Base-by-base conservation (phyloP, 2,888 invertebrate genomes). In the Drosophila lacicola region DNA sequence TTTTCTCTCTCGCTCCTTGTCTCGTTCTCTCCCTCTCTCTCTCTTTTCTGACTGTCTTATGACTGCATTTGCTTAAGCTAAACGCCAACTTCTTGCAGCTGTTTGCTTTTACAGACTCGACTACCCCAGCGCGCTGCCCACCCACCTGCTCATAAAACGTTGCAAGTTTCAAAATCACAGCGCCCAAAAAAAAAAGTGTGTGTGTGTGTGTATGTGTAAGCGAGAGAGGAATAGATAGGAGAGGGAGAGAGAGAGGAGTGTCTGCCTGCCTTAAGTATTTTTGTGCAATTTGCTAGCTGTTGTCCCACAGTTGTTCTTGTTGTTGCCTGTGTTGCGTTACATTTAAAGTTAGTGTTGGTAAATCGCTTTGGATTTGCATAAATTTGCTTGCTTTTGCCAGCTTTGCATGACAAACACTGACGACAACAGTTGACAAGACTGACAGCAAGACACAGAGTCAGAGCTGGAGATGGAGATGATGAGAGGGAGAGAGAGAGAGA, bases 341-440 rank as follows among this genome's bases (percentile, higher is more conserved):
- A 87, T 87, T 87, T 87, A 70, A 82, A 82, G 88, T 84, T 82
- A 89, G 88, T 84, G 89, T 87, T 88, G 83, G 84, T 78, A 83
- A 83, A 83, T 83, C 86, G 88, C 87, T 88, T 83, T 80, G 88
- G 83, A 83, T 83, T 83, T 83, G 88, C 88, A 83, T 83, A 83
- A 83, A 83, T 88, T 83, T 83, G 88, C 83, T 76, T 76, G 77
- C 76, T 76, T 68, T 68, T 64, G 78, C 62, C 77, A 69, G 80
- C 78, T 78, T 78, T 78, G 78, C 78, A 69, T 70, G 65, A 66
- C 80, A 79, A 79, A 65, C 71, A 71, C 63, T 41, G 66, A 62
- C 66, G 63, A 74, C 77, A 74, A 68, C 78, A 71, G 56, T 56
- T 69, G 45, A 62, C 62, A 73, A 69, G 53, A 69, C 56, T 51